Percentiles rank a stretch among this genome's conserved stretches.
phyloP scores from a whole-genome alignment of 2,888 invertebrate species.

The Tribolium freemani region DNA sequence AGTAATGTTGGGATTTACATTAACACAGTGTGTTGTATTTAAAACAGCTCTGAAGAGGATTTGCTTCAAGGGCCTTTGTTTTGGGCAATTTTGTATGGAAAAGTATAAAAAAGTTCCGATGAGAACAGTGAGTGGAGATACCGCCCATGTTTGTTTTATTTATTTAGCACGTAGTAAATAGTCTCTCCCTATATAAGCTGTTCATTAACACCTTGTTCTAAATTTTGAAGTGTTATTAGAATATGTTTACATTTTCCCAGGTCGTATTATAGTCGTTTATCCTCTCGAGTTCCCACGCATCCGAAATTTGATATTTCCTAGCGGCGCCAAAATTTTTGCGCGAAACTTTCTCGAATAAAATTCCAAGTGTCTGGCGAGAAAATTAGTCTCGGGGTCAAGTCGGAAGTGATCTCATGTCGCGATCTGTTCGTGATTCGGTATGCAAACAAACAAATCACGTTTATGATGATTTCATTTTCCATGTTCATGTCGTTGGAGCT shows the following conservation, averaged over 20 bases:
- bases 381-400: slow-evolving; percentile 49
- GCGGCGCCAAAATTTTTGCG: slow-evolving; percentile 36
- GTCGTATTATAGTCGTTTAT: slow-evolving; percentile 41
- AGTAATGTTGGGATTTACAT: no score
- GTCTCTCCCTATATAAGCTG: slow-evolving; percentile 52
- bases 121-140: slow-evolving; percentile 51
- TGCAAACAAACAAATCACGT: slow-evolving; percentile 63
- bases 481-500: slow-evolving; percentile 58
- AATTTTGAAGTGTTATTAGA: slow-evolving; percentile 56
- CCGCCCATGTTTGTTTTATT: slow-evolving; percentile 52
- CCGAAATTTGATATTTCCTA: slow-evolving; percentile 5
- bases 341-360: slow-evolving; percentile 31
- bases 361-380: slow-evolving; percentile 7
- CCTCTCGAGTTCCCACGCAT: slow-evolving; percentile 37
- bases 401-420: slow-evolving; percentile 60
- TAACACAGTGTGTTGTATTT: no score
- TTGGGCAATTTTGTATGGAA: neutral
- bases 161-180: slow-evolving; percentile 53
- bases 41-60: no score
- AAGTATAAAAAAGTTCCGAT: slow-evolving; percentile 50
- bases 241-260: slow-evolving; percentile 44
- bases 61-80: neutral
- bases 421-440: slow-evolving; percentile 61
- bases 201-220: slow-evolving; percentile 60
- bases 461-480: slow-evolving; percentile 65